Evolutionary conservation across 1,140 invertebrate species (phyloP).

Genomic region (Hyles vespertilio): DNA sequence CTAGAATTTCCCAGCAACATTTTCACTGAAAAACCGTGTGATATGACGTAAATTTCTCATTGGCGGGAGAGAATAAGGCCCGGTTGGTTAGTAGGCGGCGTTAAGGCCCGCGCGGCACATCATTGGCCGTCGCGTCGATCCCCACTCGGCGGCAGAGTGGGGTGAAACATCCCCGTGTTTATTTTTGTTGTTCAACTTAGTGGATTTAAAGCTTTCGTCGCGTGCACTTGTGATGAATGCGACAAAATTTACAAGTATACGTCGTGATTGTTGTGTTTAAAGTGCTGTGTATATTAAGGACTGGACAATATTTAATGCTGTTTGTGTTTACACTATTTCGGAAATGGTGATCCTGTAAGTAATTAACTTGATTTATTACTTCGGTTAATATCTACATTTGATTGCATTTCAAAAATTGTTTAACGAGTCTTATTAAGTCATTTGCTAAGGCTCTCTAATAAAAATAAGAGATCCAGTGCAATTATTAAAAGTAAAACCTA

Average conservation of each 20-base stretch:
- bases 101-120: constrained; percentile 5
- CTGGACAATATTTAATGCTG: constrained; percentile 28
- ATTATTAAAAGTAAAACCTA: too few species aligned
- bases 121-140: constrained; percentile 31
- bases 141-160: constrained; percentile 36
- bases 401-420: not conserved
- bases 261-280: constrained; percentile 11
- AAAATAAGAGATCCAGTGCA: too few species aligned
- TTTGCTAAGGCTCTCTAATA: not conserved
- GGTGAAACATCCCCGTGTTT: constrained; percentile 65
- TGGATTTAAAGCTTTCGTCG: constrained; percentile 53
- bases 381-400: not conserved
- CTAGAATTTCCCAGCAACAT: constrained; percentile 14
- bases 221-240: constrained; percentile 25
- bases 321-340: constrained; percentile 35
- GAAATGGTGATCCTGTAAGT: constrained; percentile 73
- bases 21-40: constrained; percentile 56
- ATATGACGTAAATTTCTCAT: constrained; percentile 30
- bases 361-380: constrained; percentile 9
- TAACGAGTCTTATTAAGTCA: not conserved
- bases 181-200: constrained; percentile 69
- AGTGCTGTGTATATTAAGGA: constrained; percentile 26
- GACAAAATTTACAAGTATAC: constrained; percentile 10
- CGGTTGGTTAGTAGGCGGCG: constrained; percentile 56
- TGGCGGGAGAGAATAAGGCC: constrained; percentile 25